Base-by-base conservation (phyloP, 2,888 invertebrate species). In the Rhodophaea formosa region DNA sequence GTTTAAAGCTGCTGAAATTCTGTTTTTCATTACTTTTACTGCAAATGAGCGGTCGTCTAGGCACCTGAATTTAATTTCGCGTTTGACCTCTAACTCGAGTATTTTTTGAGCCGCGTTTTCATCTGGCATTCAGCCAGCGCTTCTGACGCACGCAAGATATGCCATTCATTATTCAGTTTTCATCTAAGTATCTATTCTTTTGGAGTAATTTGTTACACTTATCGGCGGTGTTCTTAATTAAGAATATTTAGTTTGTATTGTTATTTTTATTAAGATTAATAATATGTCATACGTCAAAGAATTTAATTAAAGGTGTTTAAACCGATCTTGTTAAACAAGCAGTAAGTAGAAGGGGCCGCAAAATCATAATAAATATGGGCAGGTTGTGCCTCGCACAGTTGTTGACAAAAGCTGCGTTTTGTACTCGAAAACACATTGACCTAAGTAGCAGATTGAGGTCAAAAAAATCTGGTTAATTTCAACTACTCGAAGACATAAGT, bases 81-180 rank as follows among this genome's bases (percentile, higher is more conserved):
- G 55, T 65, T 67, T 77, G 79, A 85, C 81, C 84, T 80, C 70
- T 81, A 74, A 69, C 77, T 83, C 84, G 62, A 57, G 60, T 63
- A 67, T 76, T 75, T 75, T 75, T 75, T 73, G 62, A 67, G 72
- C 75, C 74, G 80, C 79, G 74, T 72, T 64, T 73, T 60, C 55
- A 66, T 58, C 65, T 86, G 87, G 87, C 79, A 58, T 15, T 17
- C n/a, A 53, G 78, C 88, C 88, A 84, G 73, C 55, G 61, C 59
- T 66, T 71, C 62, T 77, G 77, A 79, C 75, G 76, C 75, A 75
- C 77, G 67, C 67, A 61, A 65, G 68, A 61, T 67, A 65, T 64
- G 67, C 78, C 80, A 84, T 85, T 85, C 82, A 84, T 81, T 79
- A 77, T 74, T 73, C 69, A 70, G 69, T 70, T 74, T 71, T 60